A percentile compares a stretch with the other conserved stretches of the same genome.
Evolutionary conservation across 2,888 invertebrate genomes (phyloP).

Genomic region (Phytoseiulus persimilis): DNA sequence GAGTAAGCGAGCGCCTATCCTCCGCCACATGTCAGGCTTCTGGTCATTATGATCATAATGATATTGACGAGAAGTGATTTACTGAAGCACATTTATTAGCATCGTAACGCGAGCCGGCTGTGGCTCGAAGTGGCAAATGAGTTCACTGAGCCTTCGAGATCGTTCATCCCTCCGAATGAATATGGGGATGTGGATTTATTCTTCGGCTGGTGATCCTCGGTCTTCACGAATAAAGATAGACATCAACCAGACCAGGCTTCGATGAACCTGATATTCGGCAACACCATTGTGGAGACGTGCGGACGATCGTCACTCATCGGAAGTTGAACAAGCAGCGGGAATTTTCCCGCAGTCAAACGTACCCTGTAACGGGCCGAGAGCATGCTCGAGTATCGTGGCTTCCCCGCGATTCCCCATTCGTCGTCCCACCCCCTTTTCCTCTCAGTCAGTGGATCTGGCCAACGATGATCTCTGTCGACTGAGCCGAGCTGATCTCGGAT

Average conservation of each 20-base stretch:
- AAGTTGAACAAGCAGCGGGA: too few species aligned
- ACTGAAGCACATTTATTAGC: background rate
- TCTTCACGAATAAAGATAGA: too few species aligned
- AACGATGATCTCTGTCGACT: background rate
- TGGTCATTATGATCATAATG: background rate
- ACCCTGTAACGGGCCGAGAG: too few species aligned
- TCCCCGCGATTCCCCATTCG: background rate
- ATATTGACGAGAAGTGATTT: background rate
- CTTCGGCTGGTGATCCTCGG: too few species aligned
- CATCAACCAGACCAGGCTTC: too few species aligned
- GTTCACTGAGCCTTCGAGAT: background rate
- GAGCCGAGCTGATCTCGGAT: conserved; percentile 5
- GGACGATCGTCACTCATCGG: too few species aligned
- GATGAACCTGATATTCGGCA: too few species aligned
- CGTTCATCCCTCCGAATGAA: background rate
- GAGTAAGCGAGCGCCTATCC: background rate
- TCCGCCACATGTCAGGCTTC: background rate
- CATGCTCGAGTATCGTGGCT: too few species aligned
- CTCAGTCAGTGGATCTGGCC: background rate
- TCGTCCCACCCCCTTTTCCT: background rate
- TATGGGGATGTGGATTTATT: background rate
- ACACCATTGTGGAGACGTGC: too few species aligned
- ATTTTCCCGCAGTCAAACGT: too few species aligned
- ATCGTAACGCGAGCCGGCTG: background rate
- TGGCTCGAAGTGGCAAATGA: background rate